Evolutionary conservation across 2,888 invertebrate species (phyloP), one percentile per base, ranked within the genome.

Genomic region (Microctonus hyperodae): DNA sequence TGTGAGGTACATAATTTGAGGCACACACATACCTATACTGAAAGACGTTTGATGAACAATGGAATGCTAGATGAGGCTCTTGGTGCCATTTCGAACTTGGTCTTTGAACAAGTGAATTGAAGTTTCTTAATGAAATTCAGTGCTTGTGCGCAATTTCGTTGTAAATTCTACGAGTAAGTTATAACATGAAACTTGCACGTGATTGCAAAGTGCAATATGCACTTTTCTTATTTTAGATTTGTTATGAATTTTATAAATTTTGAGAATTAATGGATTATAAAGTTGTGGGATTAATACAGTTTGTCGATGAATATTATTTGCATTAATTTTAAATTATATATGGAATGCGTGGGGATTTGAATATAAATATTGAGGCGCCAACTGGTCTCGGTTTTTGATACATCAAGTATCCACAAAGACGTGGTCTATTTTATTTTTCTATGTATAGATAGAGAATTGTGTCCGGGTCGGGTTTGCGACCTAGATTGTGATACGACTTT

Each of bases 381-480:
- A 65, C 25, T 40, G 28, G 65, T 60, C 65, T 60, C 44, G 48
- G 22, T 33, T 53, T 53, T 60, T 51, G 51, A 60, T 57, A 53
- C 53, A 44, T 59, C 40, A 53, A 55, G 13, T 25, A 28, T 13
- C 48, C 59, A 48, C 25, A 40, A 33, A 60, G 31, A 20, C 16
- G 23, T 59, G 33, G 22, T 7, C 22, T 33, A 33, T 33, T 56
- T 33, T 56, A 56, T 56, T 56, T 56, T 56, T 56, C 56, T 56
- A 33, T 56, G 20, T 25, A 25, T 35, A 56, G 16, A 44, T 16
- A 25, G 48, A 53, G 69, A 65, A 57, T 40, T 50, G 51, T 53
- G 55, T 55, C 67, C 71, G 69, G 73, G 69, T 73, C 65, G 72
- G 65, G 64, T 72, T 69, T 64, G 70, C 70, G 75, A 76, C 74